Evolutionary conservation across 2,797 vertebrate species (phyloP).

Genomic region (Gymnodraco acuticeps): DNA sequence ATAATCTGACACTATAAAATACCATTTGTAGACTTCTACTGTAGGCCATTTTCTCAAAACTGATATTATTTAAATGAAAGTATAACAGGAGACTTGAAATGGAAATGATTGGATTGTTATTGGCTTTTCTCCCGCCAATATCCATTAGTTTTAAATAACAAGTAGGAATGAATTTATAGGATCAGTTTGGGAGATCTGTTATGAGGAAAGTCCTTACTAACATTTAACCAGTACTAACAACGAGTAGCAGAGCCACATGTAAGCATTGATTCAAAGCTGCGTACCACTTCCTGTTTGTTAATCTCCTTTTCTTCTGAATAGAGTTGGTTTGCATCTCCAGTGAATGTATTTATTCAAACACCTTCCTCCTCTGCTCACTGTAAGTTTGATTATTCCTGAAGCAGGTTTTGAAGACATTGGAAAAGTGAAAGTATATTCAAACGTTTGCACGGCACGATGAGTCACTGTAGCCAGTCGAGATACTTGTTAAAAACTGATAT

Average conservation of each 20-base stretch:
- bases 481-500: not conserved
- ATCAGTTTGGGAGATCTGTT: not conserved
- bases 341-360: slow-evolving; percentile 45
- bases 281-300: not conserved
- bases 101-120: not conserved
- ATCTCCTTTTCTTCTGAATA: not conserved
- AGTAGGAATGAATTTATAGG: not conserved
- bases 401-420: not conserved
- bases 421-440: not conserved
- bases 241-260: not conserved
- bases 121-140: not conserved
- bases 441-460: not conserved
- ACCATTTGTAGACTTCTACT: not conserved
- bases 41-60: not conserved
- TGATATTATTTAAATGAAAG: too few species aligned
- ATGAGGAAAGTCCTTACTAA: not conserved
- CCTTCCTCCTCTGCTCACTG: not conserved
- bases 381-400: not conserved
- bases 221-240: slow-evolving; percentile 21
- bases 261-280: not conserved
- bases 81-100: not conserved
- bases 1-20: not conserved
- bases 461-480: slow-evolving; percentile 8
- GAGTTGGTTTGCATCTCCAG: slow-evolving; percentile 21
- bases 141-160: not conserved